Base-by-base conservation (phyloP, 2,797 vertebrate genomes). In the Phyllotis vaccarum region DNA sequence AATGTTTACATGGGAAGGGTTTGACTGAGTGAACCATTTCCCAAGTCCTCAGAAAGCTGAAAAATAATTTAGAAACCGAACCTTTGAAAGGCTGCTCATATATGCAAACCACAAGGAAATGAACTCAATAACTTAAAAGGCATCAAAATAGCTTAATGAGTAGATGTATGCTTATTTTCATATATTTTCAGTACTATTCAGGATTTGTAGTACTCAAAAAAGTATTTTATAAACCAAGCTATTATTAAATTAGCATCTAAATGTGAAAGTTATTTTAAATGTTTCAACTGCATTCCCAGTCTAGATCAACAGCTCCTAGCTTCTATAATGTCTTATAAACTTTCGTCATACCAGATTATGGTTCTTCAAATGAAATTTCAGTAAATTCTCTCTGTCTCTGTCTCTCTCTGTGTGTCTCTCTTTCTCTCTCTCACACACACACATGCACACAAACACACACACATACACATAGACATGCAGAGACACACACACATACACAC, bases 201-300 rank as follows among this genome's bases (percentile, higher is more conserved):
- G 52, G 31, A 72, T 86, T 72, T 37, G 2, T 54, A 37, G 60
- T 68, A 52, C 34, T 86, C 46, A 54, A 64, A 54, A 56, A 70
- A 56, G 0, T 2, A 87, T 70, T 72, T 49, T 72, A 40, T 40
- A 72, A 87, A 13, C 9, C 13, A 31, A 72, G 13, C 52, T 56
- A 54, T 56, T 87, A 56, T 87, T 56, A 17, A 0, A 2, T 86
- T 96, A 98, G n/a, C 43, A 78, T 31, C 14, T 92, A 95, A 97
- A 96, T 92, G 90, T 81, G 97, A 34, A 93, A 96, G 21, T 40
- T 58, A 56, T 58, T 90, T 76, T 64, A 31, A 34, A 76, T 29
- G 8, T 72, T 72, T 86, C 46, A 85, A 74, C 21, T 27, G n/a
- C 5, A 1, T 37, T 37, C 29, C 2, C 22, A 40, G 0, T 74